Evolutionary conservation across 30 jellyfish, hydroid and myxozoan genomes (phyloP), one percentile per base, ranked within the genome.

Genomic region (Morbakka virulenta): DNA sequence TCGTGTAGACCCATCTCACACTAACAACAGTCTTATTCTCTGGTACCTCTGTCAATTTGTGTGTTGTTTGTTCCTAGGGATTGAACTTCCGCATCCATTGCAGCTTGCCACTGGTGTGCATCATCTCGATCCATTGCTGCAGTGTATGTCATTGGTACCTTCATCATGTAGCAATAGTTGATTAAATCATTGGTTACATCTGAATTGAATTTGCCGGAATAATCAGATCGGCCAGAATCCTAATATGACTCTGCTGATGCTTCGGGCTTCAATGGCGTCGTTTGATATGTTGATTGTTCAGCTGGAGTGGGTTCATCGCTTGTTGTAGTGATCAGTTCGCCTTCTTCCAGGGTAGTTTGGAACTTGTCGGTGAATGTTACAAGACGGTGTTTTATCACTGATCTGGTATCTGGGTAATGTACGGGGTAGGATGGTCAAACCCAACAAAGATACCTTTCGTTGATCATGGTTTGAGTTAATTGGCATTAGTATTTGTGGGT

Each of bases 81-180:
- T 17, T 73, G 50, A 1, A 73, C 53, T 68, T 82, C 80, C 12
- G n/a, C 92, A 57, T 82, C 94, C 93, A 82, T 82, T 22, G 94
- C 94, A 4, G 28, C 14, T 47, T 82, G 0, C 94, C 94, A 81
- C 31, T 71, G 3, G 27, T 22, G 28, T 0, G 93, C 48, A 30
- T 81, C 92, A 4, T 50, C 23, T 12, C 84, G 17, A 69, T 72
- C 23, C 32, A 50, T 50, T 2, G 93, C 93, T 0, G 70, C 83
- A 0, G 30, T 52, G 69, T 66, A 79, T 14, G 87, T 21, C 31
- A 22, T 28, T 1, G 87, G 87, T 27, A 36, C 52, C 31, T 69
- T 61, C 13, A 32, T 14, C 27, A 64, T 32, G 17, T 41, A 41
- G 57, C 57, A 41, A 41, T 4, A 41, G 17, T 41, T n/a, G n/a